A percentile compares a stretch with the other conserved stretches of the same genome.
Conservation (phyloP, 2,113 vertebrate species). For the Oenanthe melanoleuca region DNA sequence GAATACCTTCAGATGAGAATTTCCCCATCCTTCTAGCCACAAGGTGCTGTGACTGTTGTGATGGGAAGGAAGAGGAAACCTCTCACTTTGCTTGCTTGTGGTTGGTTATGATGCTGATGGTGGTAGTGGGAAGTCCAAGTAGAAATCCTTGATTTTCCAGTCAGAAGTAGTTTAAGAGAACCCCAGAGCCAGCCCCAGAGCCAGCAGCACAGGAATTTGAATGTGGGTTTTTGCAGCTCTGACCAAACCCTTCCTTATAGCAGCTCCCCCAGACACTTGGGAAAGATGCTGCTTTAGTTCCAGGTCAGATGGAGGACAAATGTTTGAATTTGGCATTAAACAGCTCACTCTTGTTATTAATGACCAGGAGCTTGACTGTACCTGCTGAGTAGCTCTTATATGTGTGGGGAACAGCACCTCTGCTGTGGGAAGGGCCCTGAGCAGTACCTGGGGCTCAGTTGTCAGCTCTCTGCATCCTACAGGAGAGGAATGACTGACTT, state of each 20-base stretch:
- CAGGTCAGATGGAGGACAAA: not conserved
- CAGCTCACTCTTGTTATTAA: not conserved
- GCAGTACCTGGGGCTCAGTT: not conserved
- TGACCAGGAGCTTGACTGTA: not conserved
- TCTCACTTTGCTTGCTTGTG: not conserved
- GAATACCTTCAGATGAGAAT: not conserved
- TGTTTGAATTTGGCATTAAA: not conserved
- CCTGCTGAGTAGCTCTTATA: not conserved
- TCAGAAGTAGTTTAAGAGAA: not conserved
- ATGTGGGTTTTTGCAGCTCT: not conserved
- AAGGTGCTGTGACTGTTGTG: not conserved
- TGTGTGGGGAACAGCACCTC: not conserved
- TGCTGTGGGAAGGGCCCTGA: not conserved
- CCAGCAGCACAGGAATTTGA: not conserved
- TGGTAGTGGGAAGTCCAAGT: not conserved
- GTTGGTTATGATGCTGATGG: not conserved
- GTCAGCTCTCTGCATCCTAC: not conserved
- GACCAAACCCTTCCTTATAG: not conserved
- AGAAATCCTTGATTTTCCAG: not conserved
- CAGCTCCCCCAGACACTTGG: not conserved
- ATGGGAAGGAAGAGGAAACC: not conserved
- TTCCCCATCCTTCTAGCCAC: not conserved
- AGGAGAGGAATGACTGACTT: not conserved
- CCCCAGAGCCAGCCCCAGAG: not conserved
- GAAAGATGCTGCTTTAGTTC: not conserved